Conservation (phyloP, 2,797 vertebrate genomes). For the Nyctibius grandis region DNA sequence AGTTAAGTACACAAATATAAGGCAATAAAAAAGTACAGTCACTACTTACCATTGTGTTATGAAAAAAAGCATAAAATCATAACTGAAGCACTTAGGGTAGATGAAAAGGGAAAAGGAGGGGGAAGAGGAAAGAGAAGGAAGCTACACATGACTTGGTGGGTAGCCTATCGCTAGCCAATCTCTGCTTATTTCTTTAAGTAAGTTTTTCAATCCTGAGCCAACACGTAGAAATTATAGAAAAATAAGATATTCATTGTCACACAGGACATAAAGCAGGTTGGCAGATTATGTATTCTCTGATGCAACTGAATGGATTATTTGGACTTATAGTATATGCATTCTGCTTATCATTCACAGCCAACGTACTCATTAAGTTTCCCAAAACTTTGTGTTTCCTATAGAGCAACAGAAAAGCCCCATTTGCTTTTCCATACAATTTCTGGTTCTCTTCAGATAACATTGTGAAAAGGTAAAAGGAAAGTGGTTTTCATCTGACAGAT, state of each 20-base stretch:
- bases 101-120: background rate
- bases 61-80: background rate
- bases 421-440: background rate
- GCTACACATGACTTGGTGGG: background rate
- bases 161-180: background rate
- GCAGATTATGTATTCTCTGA: background rate
- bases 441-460: background rate
- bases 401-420: background rate
- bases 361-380: background rate
- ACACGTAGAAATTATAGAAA: background rate
- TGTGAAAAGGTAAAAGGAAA: background rate
- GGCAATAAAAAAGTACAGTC: background rate
- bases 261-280: background rate
- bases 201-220: background rate
- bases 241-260: background rate
- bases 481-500: background rate
- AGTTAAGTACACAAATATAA: background rate
- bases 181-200: background rate
- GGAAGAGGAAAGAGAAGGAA: background rate
- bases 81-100: background rate
- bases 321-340: background rate
- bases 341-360: background rate
- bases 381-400: background rate
- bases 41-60: accelerated
- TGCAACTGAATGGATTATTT: background rate